Evolutionary conservation across 2,888 invertebrate genomes (phyloP).

Genomic region (Resseliella maxima): DNA sequence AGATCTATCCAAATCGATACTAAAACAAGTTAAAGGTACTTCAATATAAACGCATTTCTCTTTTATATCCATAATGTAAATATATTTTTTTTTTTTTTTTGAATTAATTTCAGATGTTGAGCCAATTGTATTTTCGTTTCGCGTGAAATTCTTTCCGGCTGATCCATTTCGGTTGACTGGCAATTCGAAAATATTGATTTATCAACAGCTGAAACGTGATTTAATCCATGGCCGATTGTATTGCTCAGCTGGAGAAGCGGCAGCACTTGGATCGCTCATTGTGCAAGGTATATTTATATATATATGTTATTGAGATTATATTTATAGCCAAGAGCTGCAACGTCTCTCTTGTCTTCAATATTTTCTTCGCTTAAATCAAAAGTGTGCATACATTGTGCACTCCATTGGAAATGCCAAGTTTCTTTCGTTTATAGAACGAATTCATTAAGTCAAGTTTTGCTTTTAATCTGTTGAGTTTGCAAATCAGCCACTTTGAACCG

Average conservation of each 20-base stretch:
- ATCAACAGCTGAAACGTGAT: constrained; percentile 95
- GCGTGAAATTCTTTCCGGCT: constrained; percentile 97
- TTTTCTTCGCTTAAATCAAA: too few species aligned
- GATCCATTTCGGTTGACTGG: constrained; percentile 89
- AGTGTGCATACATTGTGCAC: too few species aligned
- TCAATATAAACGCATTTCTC: constrained; percentile 55
- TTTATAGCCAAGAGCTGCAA: too few species aligned
- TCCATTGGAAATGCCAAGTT: too few species aligned
- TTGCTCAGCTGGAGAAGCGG: constrained; percentile 89
- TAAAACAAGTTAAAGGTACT: constrained; percentile 92
- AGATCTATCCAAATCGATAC: constrained; percentile 88
- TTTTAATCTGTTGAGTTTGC: background rate
- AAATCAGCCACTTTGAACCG: background rate
- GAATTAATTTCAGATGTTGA: constrained; percentile 78
- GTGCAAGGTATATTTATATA: constrained; percentile 81
- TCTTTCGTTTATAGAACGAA: constrained; percentile 54
- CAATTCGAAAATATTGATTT: constrained; percentile 94
- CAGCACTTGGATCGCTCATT: constrained; percentile 89
- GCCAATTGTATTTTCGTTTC: constrained; percentile 92
- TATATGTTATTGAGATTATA: constrained; percentile 20
- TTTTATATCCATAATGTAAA: background rate
- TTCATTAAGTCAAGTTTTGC: background rate
- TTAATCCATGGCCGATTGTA: constrained; percentile 93
- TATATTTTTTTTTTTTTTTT: background rate
- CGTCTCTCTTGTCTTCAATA: too few species aligned